Percentiles rank a stretch among this genome's conserved stretches.
Conservation (phyloP, 2,888 invertebrate species). For the Desoria tigrina region DNA sequence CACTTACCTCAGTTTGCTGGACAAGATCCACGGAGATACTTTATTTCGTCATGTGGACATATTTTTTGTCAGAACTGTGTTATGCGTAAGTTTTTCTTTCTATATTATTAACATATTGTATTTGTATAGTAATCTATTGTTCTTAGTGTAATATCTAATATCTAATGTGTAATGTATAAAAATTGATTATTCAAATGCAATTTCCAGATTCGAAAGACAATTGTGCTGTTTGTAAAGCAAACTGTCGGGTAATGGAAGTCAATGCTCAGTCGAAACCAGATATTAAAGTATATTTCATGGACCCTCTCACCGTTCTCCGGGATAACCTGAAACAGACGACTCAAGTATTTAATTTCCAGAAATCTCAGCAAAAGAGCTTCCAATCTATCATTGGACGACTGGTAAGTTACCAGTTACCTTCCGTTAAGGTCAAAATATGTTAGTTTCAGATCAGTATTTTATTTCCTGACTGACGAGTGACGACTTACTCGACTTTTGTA, state of each 20-base stretch:
- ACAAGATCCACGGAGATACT: slow-evolving; percentile 7
- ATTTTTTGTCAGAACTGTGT: slow-evolving; percentile 23
- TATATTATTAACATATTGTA: neutral
- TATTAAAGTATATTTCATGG: slow-evolving; percentile 21
- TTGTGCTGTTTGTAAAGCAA: slow-evolving; percentile 15
- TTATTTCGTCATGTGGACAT: slow-evolving; percentile 22
- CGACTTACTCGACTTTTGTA: too few species aligned
- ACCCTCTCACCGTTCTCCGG: slow-evolving; percentile 13
- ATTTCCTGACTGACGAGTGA: too few species aligned
- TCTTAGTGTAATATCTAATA: neutral
- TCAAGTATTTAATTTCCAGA: slow-evolving; percentile 27
- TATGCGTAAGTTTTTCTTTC: slow-evolving; percentile 8
- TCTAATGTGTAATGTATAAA: too few species aligned
- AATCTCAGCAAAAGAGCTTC: slow-evolving; percentile 9
- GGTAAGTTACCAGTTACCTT: slow-evolving; percentile 9
- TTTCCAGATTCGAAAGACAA: neutral
- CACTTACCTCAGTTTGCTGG: neutral
- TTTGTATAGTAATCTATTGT: neutral
- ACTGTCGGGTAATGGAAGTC: slow-evolving; percentile 22
- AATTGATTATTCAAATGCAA: too few species aligned
- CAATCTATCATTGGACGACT: slow-evolving; percentile 9
- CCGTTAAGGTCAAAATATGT: neutral
- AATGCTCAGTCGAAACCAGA: slow-evolving; percentile 13
- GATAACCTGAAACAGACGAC: slow-evolving; percentile 19
- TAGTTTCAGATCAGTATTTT: too few species aligned